Percentiles rank a stretch among this genome's conserved stretches.
These are phyloP conservation scores for Cassiopea andromeda DNA, from an alignment of 30 jellyfish, hydroid and myxozoan genomes.

Conservation along the genomic window DNA sequence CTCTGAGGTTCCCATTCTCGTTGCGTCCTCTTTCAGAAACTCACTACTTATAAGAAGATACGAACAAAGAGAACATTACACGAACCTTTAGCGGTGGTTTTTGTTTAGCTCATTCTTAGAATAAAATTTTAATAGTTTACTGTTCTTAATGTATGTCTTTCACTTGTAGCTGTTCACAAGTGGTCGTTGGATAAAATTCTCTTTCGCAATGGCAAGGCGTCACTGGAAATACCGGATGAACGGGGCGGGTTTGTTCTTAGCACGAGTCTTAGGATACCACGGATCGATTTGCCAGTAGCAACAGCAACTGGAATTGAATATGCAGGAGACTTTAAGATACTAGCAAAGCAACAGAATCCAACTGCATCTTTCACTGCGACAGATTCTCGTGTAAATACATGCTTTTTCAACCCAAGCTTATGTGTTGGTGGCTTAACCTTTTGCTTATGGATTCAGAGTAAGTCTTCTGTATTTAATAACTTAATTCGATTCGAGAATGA, in stretches of 20 bases:
- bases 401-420: neutral
- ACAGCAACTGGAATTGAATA: constrained; percentile 12
- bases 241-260: constrained; percentile 15
- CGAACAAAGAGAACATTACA: too few relatives aligned
- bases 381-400: neutral
- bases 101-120: too few relatives aligned
- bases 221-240: constrained; percentile 48
- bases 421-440: constrained; percentile 18
- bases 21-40: too few relatives aligned
- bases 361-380: neutral
- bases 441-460: constrained; percentile 46
- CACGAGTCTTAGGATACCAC: neutral
- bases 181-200: constrained; percentile 48
- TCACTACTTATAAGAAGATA: too few relatives aligned
- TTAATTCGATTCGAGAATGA: too few relatives aligned
- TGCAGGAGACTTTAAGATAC: neutral
- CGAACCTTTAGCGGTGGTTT: too few relatives aligned
- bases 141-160: neutral
- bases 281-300: neutral
- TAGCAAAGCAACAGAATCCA: neutral
- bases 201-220: constrained; percentile 13
- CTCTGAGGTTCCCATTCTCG: too few relatives aligned
- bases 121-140: too few relatives aligned
- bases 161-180: constrained; percentile 30
- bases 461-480: neutral